Evolutionary conservation across 2,113 vertebrate genomes (phyloP).

Genomic region (Neotragus pygmaeus): DNA sequence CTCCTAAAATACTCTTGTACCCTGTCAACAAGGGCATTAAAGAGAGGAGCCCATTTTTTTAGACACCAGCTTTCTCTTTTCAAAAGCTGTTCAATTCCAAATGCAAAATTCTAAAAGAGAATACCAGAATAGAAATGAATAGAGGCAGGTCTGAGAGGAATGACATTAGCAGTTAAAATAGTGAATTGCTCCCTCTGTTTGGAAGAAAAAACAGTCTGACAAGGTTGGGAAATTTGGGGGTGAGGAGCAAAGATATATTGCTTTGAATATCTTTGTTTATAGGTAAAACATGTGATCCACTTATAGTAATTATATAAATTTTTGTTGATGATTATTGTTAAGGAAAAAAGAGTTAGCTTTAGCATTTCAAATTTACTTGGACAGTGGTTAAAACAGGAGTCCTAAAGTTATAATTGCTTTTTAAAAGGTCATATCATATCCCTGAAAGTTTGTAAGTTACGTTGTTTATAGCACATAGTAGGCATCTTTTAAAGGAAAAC

Average conservation of each 20-base stretch:
- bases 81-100: background rate
- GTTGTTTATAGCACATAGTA: background rate
- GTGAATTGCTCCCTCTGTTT: background rate
- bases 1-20: background rate
- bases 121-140: conserved; percentile 2
- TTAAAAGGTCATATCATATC: background rate
- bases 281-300: background rate
- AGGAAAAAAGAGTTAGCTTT: background rate
- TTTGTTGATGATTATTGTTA: background rate
- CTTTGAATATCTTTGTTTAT: background rate
- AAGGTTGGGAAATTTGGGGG: background rate
- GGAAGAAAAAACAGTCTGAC: background rate
- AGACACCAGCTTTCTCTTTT: background rate
- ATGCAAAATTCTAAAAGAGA: background rate
- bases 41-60: background rate
- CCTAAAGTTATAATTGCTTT: background rate
- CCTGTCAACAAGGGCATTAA: background rate
- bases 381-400: background rate
- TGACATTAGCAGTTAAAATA: background rate
- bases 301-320: background rate
- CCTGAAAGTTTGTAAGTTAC: background rate
- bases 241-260: background rate
- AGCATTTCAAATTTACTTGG: background rate
- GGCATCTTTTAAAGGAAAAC: background rate
- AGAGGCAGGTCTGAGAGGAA: background rate